Evolutionary conservation across 2,888 invertebrate species (phyloP).

Genomic region (Acanthosepion lycidas): DNA sequence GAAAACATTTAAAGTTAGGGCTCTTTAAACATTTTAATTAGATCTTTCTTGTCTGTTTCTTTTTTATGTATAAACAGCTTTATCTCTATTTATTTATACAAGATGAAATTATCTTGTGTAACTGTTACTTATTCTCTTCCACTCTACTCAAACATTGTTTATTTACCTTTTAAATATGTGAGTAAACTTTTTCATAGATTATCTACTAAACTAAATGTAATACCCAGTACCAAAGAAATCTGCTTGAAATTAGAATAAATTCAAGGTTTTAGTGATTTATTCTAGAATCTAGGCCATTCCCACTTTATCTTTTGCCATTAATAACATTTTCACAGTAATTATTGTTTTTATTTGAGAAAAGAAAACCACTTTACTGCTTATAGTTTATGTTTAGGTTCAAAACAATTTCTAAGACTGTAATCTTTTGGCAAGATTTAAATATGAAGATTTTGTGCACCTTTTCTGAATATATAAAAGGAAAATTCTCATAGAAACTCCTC

Average conservation of each 20-base stretch:
- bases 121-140: background rate
- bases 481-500: background rate
- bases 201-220: no score
- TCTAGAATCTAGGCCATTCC: background rate
- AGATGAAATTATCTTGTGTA: background rate
- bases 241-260: background rate
- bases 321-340: conserved; percentile 3
- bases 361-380: background rate
- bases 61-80: no score
- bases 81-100: background rate
- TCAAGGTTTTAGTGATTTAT: background rate
- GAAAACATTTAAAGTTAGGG: no score
- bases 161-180: background rate
- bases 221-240: background rate
- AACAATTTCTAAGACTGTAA: background rate
- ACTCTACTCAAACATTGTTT: background rate
- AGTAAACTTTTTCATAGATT: no score
- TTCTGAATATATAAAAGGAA: background rate
- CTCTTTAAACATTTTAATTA: no score
- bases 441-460: background rate
- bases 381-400: background rate
- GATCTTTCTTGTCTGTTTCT: no score
- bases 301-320: background rate
- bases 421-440: background rate
- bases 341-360: background rate